phyloP scores from a whole-genome alignment of 2,888 invertebrate species.

The Diogma glabrata region DNA sequence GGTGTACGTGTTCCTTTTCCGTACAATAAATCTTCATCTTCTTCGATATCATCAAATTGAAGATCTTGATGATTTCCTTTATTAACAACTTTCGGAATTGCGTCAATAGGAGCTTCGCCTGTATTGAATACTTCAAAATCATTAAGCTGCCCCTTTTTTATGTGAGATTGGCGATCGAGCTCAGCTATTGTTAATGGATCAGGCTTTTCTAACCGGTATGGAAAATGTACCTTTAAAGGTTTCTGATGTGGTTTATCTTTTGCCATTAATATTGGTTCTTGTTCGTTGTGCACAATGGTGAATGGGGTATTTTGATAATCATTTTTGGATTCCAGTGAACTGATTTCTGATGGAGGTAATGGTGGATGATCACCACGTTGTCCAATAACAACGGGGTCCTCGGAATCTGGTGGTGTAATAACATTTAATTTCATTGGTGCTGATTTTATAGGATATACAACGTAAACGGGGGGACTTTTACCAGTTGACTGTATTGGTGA shows the following conservation, averaged over 20 bases:
- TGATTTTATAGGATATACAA: slow-evolving; percentile 47
- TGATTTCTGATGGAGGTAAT: slow-evolving; percentile 34
- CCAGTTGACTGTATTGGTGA: slow-evolving; percentile 12
- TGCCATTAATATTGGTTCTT: slow-evolving; percentile 37
- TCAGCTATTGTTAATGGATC: slow-evolving; percentile 35
- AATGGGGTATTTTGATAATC: slow-evolving; percentile 38
- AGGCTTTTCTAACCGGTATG: slow-evolving; percentile 51
- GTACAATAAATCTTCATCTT: slow-evolving; percentile 20
- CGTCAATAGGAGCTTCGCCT: slow-evolving; percentile 30
- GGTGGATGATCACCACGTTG: slow-evolving; percentile 41
- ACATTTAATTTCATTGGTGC: slow-evolving; percentile 39
- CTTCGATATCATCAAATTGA: slow-evolving; percentile 19
- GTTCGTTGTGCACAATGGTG: slow-evolving; percentile 35
- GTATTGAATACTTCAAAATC: slow-evolving; percentile 15
- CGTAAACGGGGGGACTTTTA: slow-evolving; percentile 39
- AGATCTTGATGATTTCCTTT: slow-evolving; percentile 24
- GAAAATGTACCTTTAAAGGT: slow-evolving; percentile 41
- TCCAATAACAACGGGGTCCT: slow-evolving; percentile 42
- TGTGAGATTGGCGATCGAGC: slow-evolving; percentile 25
- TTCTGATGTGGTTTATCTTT: slow-evolving; percentile 30
- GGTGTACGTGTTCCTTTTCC: slow-evolving; percentile 43
- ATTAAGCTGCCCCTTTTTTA: slow-evolving; percentile 32
- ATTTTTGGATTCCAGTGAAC: slow-evolving; percentile 20
- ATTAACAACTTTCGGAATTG: slow-evolving; percentile 38
- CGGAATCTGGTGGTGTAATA: slow-evolving; percentile 27